These are phyloP conservation scores for Nasonia longicornis DNA, from an alignment of 1,140 invertebrate species.

Conservation along the genomic window DNA sequence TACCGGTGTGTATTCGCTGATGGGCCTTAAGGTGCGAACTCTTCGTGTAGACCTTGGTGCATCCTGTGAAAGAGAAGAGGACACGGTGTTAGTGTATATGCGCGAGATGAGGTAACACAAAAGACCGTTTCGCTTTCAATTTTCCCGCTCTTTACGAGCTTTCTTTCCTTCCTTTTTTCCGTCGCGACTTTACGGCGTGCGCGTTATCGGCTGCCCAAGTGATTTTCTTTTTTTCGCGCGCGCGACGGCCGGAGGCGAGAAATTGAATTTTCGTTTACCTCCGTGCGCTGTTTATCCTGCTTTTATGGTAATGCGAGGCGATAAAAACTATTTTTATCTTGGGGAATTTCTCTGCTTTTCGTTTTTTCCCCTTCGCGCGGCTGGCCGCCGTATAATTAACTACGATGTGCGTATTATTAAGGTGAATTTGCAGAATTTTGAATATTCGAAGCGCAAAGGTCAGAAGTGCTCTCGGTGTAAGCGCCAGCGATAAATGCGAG, in stretches of 20 bases:
- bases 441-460: background rate
- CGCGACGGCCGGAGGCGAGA: background rate
- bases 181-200: background rate
- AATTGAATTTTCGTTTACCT: slow-evolving; percentile 23
- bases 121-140: slow-evolving; percentile 31
- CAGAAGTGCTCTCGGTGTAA: too few species aligned
- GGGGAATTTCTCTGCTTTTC: background rate
- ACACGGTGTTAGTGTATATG: background rate
- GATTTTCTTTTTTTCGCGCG: background rate
- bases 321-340: background rate
- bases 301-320: slow-evolving; percentile 13
- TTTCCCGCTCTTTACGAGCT: slow-evolving; percentile 2
- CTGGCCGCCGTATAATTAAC: background rate
- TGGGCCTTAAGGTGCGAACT: slow-evolving; percentile 98
- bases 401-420: background rate
- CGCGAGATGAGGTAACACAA: slow-evolving; percentile 20
- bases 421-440: background rate
- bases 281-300: background rate
- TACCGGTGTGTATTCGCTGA: slow-evolving; percentile 98
- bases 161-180: slow-evolving; percentile 7
- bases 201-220: background rate
- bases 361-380: background rate
- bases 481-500: too few species aligned
- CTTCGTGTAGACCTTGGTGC: slow-evolving; percentile 98
- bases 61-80: slow-evolving; percentile 78